Base-by-base conservation (phyloP, 2,888 invertebrate species). In the Eristalinus aeneus region DNA sequence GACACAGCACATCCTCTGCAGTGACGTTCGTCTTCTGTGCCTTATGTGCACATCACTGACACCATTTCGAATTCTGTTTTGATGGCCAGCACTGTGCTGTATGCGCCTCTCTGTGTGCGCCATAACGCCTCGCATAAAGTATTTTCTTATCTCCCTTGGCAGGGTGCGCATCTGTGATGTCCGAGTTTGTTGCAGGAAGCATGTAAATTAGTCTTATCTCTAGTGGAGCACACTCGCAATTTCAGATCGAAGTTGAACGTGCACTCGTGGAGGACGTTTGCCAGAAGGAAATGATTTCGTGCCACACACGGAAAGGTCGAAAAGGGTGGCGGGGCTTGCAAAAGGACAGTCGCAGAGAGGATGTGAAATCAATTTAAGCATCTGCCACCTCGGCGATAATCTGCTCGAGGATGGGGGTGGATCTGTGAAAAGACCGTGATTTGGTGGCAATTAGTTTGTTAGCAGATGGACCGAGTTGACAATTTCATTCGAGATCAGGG, bases 181-280 rank as follows among this genome's bases (percentile, higher is more conserved):
- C 16, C 11, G 10, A 23, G 12, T 64, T 36, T 64, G 46, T 16
- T 53, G 31, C 53, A 27, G 67, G 67, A 67, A 54, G n/a, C 53
- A 67, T 67, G 67, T 67, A 67, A 67, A 67, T 67, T 54, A 32
- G 11, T 10, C 67, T 67, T 67, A 67, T 67, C 67, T 20, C 46
- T 46, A 1, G 46, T 46, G 46, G 46, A 16, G n/a, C n/a, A 46
- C 46, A 54, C 31, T 20, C 32, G 31, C 12, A 20, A 11, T 22
- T 27, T 65, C 16, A 11, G 27, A 12, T 9, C n/a, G 53, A 53
- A 65, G 12, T 20, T 6, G 31, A 20, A 31, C 31, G 16, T 64
- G 27, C 39, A 27, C 10, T 65, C n/a, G n/a, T 2, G 23, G 64
- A 16, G 65, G 53, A 53, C 2, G 10, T 11, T 32, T 65, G 67